Conservation (phyloP, 2,113 vertebrate genomes). For the Solenodon paradoxus region DNA sequence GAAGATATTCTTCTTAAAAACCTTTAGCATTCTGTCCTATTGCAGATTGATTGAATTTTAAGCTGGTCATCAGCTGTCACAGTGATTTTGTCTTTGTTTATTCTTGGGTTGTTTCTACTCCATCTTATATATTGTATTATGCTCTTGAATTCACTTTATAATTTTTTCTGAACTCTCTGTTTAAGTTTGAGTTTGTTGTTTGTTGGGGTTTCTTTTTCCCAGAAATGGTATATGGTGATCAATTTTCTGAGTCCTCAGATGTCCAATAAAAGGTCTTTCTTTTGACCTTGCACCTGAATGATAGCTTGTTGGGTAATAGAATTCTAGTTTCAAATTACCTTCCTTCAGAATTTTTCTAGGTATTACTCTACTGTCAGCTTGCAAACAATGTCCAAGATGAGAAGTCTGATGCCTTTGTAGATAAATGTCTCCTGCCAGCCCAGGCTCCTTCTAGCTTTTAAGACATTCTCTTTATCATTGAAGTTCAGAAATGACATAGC, state of each 20-base stretch:
- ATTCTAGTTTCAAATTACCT: slow-evolving; percentile 46
- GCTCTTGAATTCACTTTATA: neutral
- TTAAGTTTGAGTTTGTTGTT: neutral
- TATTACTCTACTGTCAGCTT: neutral
- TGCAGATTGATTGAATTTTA: neutral
- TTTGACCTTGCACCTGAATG: neutral
- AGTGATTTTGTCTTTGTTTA: neutral
- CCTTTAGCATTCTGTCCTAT: neutral
- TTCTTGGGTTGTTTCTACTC: neutral
- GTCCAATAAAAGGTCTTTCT: neutral
- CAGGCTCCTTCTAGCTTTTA: neutral
- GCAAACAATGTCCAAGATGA: neutral
- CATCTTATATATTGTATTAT: neutral
- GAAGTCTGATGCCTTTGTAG: neutral
- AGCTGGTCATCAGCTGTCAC: neutral
- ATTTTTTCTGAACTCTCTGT: neutral
- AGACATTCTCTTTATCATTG: neutral
- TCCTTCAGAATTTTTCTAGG: neutral
- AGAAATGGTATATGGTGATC: neutral
- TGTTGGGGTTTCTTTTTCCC: neutral
- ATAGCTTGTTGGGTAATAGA: neutral
- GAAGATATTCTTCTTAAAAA: neutral
- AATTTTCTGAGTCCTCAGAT: neutral
- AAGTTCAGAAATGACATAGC: neutral
- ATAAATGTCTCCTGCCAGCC: neutral